These are phyloP conservation scores for Columba guinea DNA, from an alignment of 2,797 vertebrate species.

Conservation along the genomic window DNA sequence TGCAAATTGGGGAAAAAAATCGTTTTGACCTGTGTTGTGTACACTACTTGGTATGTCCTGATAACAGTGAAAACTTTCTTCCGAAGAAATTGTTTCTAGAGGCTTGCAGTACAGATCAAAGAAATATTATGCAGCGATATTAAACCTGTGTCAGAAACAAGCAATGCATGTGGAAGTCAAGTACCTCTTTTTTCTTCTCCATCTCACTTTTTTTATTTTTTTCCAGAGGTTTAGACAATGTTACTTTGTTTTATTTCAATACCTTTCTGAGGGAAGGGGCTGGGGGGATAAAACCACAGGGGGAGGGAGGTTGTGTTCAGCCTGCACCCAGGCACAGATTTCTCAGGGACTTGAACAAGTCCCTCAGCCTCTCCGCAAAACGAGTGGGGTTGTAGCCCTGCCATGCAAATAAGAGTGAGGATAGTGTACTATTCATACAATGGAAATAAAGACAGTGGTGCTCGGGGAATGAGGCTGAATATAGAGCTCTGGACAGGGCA, in stretches of 20 bases:
- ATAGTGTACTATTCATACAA: background rate
- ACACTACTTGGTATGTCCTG: background rate
- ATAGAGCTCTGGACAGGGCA: background rate
- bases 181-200: background rate
- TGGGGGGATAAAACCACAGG: background rate
- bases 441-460: fast-evolving
- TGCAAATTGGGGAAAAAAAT: background rate
- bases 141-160: background rate
- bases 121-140: background rate
- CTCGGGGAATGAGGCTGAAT: background rate
- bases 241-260: background rate
- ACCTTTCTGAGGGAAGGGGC: background rate
- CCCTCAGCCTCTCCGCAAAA: background rate
- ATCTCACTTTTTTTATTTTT: background rate
- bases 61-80: constrained; percentile 13
- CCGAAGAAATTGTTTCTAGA: background rate
- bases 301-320: fast-evolving
- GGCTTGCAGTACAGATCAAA: background rate
- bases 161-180: background rate
- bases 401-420: background rate
- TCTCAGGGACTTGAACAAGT: background rate
- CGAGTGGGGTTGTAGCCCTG: background rate
- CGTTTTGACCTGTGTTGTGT: background rate
- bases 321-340: background rate
- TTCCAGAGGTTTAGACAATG: background rate